Evolutionary conservation across 2,113 vertebrate genomes (phyloP).

Genomic region (Periophthalmus modestus): DNA sequence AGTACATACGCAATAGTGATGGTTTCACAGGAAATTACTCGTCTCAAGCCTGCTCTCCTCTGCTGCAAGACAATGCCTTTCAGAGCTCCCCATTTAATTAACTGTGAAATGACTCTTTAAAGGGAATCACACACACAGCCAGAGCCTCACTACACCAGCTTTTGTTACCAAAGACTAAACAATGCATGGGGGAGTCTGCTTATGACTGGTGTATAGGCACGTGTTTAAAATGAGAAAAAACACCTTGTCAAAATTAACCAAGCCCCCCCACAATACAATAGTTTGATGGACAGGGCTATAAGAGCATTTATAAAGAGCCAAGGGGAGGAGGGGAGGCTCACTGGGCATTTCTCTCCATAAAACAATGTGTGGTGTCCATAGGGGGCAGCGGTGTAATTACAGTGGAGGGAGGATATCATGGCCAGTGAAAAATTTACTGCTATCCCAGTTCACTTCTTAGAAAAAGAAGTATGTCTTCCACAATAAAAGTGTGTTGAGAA

Average conservation of each 20-base stretch:
- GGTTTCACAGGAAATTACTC: conserved; percentile 40
- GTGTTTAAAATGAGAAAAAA: conserved; percentile 28
- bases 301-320: conserved; percentile 28
- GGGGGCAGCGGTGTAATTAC: conserved; percentile 37
- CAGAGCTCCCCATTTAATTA: conserved; percentile 67
- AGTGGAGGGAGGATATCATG: conserved; percentile 26
- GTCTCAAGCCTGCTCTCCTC: conserved; percentile 27
- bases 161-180: conserved; percentile 62
- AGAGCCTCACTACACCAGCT: conserved; percentile 29
- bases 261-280: conserved; percentile 59
- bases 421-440: conserved; percentile 9
- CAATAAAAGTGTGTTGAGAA: background rate
- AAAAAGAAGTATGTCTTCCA: background rate
- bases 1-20: background rate
- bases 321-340: conserved; percentile 17
- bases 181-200: conserved; percentile 26
- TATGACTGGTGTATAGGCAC: conserved; percentile 41
- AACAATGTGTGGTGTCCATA: conserved; percentile 29
- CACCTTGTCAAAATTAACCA: conserved; percentile 53
- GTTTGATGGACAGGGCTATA: conserved; percentile 47
- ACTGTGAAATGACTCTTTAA: conserved; percentile 50
- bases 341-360: conserved; percentile 21
- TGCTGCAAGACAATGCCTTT: conserved; percentile 32
- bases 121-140: conserved; percentile 31
- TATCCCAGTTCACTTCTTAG: conserved; percentile 1